Evolutionary conservation across 2,797 vertebrate species (phyloP).

Genomic region (Schizopygopsis pylzovi): DNA sequence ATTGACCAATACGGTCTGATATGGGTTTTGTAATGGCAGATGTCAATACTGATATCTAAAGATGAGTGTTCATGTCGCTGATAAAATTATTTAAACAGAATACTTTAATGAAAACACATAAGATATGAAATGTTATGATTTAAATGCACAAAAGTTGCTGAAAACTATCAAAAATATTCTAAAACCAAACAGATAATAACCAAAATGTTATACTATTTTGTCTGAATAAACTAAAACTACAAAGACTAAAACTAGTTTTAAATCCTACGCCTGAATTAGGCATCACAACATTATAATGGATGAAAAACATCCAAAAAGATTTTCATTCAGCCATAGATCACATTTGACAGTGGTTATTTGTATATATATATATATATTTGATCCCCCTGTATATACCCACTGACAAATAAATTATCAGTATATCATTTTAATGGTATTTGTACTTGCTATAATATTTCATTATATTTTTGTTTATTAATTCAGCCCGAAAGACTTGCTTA

Average conservation of each 20-base stretch:
- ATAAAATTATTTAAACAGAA: neutral
- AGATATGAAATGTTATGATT: neutral
- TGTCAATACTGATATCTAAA: neutral
- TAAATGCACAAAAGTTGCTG: neutral
- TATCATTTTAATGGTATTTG: neutral
- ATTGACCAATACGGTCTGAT: conserved; percentile 15
- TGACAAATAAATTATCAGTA: no score
- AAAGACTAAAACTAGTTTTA: neutral
- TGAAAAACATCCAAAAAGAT: no score
- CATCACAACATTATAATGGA: neutral
- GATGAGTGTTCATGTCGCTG: neutral
- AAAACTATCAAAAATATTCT: neutral
- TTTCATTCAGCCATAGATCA: no score
- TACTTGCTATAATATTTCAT: neutral
- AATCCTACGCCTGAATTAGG: neutral
- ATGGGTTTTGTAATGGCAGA: neutral
- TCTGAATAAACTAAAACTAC: neutral
- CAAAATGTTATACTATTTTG: neutral
- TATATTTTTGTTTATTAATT: neutral
- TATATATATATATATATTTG: neutral
- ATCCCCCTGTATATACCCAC: no score
- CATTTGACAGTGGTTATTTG: no score
- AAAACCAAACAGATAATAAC: neutral
- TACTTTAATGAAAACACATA: neutral
- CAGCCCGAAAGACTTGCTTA: neutral